Conservation (phyloP, 2,797 vertebrate genomes). For the Ispidina lecontei region DNA sequence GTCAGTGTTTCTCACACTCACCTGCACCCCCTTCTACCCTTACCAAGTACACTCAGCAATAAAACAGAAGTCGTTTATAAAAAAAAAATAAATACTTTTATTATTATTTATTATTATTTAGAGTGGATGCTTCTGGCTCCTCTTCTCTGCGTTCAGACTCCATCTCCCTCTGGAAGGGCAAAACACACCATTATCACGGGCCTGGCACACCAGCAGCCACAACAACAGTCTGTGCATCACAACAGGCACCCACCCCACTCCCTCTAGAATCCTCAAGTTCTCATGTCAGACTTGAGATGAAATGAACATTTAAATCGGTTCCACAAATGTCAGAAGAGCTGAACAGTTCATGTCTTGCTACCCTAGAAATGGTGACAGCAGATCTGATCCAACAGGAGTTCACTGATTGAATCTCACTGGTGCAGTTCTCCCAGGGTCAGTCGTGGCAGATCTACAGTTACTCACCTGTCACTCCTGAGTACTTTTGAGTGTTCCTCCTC, state of each 20-base stretch:
- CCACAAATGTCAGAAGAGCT: too few relatives aligned
- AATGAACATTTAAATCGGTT: rapidly evolving
- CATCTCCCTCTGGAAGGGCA: conserved; percentile 37
- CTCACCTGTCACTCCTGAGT: neutral
- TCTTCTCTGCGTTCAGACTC: neutral
- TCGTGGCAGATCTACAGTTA: neutral
- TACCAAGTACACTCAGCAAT: neutral
- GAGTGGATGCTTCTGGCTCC: neutral
- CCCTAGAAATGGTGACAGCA: neutral
- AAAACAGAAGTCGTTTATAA: neutral
- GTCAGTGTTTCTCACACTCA: neutral
- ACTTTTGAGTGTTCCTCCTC: neutral
- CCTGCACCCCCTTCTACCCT: rapidly evolving
- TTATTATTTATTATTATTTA: neutral
- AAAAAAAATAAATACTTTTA: conserved; percentile 48
- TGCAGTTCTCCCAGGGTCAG: neutral
- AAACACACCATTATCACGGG: neutral
- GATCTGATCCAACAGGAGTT: rapidly evolving
- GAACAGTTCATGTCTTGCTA: neutral
- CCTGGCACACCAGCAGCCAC: neutral
- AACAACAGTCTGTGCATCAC: neutral
- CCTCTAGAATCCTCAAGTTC: rapidly evolving
- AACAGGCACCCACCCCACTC: neutral
- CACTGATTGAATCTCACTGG: neutral
- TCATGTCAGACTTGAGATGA: neutral